Percentiles rank a stretch among this genome's conserved stretches.
These are phyloP conservation scores for Stenchaetothrips biformis DNA, from an alignment of 2,888 invertebrate genomes.

Conservation along the genomic window DNA sequence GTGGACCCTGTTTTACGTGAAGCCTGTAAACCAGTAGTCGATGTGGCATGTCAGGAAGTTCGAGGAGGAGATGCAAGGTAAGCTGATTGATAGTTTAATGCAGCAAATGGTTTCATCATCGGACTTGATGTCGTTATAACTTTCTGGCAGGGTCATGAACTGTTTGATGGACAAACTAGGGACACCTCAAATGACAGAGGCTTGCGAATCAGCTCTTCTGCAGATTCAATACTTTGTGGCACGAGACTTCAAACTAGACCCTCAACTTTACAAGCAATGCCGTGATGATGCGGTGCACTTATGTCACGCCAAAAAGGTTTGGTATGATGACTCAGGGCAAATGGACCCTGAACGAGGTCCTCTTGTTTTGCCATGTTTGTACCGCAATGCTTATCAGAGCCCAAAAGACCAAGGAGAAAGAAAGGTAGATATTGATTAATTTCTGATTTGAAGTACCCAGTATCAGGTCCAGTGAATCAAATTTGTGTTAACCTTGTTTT, in stretches of 20 bases:
- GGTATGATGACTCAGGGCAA: slow-evolving; percentile 58
- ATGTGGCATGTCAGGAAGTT: slow-evolving; percentile 64
- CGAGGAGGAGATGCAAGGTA: slow-evolving; percentile 45
- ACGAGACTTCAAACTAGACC: slow-evolving; percentile 89
- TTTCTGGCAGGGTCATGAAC: slow-evolving; percentile 64
- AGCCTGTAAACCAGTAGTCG: slow-evolving; percentile 81
- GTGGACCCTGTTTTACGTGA: slow-evolving; percentile 85
- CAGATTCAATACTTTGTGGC: slow-evolving; percentile 97
- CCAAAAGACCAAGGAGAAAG: slow-evolving; percentile 41
- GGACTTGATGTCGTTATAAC: background rate
- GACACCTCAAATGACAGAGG: slow-evolving; percentile 74
- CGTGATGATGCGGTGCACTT: slow-evolving; percentile 76
- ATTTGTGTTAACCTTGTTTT: slow-evolving; percentile 33
- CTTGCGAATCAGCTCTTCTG: slow-evolving; percentile 85
- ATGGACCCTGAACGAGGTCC: slow-evolving; percentile 75
- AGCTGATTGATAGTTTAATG: background rate
- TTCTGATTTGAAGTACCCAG: slow-evolving; percentile 27
- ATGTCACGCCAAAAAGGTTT: slow-evolving; percentile 73
- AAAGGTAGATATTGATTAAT: slow-evolving; percentile 33
- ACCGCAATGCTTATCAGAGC: slow-evolving; percentile 53
- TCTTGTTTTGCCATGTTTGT: slow-evolving; percentile 84
- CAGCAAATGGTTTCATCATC: slow-evolving; percentile 5
- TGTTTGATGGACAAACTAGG: slow-evolving; percentile 92
- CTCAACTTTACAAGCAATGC: slow-evolving; percentile 81
- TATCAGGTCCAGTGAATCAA: slow-evolving; percentile 13